These are phyloP conservation scores for Petaurus breviceps DNA, from an alignment of 2,113 vertebrate genomes.

Conservation along the genomic window DNA sequence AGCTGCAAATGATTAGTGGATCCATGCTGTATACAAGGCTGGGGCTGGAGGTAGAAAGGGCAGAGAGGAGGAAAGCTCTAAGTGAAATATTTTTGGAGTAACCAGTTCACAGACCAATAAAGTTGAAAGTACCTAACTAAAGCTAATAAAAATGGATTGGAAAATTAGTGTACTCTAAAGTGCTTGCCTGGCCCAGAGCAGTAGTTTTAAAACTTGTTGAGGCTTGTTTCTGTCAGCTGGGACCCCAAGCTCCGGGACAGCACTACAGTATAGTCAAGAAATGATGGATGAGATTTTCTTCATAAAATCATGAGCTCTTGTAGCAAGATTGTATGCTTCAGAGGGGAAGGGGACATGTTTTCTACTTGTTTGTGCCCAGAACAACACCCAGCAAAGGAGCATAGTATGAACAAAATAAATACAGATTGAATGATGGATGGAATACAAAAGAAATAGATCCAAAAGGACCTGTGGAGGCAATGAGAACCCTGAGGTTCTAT, in stretches of 20 bases:
- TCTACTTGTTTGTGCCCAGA: background rate
- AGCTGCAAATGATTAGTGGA: background rate
- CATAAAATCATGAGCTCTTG: background rate
- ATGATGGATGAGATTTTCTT: background rate
- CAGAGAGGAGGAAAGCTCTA: background rate
- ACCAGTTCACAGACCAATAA: background rate
- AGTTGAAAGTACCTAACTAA: background rate
- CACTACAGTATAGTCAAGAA: background rate
- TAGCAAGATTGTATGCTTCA: background rate
- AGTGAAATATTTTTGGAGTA: background rate
- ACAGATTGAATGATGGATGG: background rate
- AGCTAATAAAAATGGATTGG: constrained; percentile 14
- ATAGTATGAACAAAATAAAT: background rate
- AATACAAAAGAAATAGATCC: background rate
- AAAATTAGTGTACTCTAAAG: constrained; percentile 14
- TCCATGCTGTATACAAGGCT: background rate
- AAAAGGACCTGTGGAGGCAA: background rate
- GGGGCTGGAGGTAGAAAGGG: background rate
- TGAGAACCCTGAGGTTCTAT: background rate
- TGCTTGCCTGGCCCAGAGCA: background rate
- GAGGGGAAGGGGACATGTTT: background rate
- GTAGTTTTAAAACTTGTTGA: constrained; percentile 12
- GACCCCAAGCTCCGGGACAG: background rate
- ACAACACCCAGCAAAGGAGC: background rate
- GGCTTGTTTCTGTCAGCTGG: background rate